Evolutionary conservation across 2,888 invertebrate species (phyloP).

Genomic region (Pegoplata infirma): DNA sequence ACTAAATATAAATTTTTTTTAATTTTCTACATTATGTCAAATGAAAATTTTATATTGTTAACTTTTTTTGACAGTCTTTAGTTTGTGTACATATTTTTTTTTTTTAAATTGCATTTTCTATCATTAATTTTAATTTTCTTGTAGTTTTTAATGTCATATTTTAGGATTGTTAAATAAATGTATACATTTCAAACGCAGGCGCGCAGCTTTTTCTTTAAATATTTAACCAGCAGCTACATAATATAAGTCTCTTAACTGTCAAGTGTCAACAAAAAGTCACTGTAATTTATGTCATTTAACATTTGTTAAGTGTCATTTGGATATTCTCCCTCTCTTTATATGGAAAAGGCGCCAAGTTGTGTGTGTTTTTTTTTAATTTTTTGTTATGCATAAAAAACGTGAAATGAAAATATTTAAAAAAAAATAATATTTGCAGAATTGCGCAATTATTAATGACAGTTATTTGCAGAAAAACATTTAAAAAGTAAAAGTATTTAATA

Average conservation of each 20-base stretch:
- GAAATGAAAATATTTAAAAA: background rate
- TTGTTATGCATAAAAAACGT: background rate
- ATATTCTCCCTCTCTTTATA: conserved; percentile 9
- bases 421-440: background rate
- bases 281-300: conserved; percentile 52
- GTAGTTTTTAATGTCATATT: conserved; percentile 15
- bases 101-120: background rate
- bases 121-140: background rate
- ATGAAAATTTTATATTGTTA: no score
- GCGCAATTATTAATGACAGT: background rate
- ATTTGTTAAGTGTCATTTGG: conserved; percentile 49
- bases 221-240: conserved; percentile 15
- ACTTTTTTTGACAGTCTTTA: background rate
- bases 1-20: no score
- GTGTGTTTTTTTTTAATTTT: no score
- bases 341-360: conserved; percentile 7
- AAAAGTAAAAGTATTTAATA: background rate
- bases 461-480: background rate
- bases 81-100: background rate
- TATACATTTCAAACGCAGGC: conserved; percentile 26
- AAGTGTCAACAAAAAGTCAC: conserved; percentile 36
- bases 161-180: no score
- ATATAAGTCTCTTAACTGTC: conserved; percentile 46
- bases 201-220: conserved; percentile 18
- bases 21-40: no score